These are phyloP conservation scores for Paracentrotus lividus DNA, from an alignment of 53 echinoderm and acorn worm species.

Conservation along the genomic window DNA sequence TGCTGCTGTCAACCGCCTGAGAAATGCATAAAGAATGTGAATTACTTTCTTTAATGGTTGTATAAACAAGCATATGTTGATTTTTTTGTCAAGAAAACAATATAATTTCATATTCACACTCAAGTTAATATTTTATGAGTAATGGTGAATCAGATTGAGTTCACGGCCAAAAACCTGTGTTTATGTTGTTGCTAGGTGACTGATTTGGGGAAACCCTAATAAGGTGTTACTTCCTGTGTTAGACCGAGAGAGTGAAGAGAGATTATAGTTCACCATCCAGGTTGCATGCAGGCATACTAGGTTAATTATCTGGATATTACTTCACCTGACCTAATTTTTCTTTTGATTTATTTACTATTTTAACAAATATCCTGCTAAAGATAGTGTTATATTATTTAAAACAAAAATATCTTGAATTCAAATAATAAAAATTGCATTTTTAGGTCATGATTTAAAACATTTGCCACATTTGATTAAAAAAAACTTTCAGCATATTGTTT, in stretches of 20 bases:
- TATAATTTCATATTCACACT: background rate
- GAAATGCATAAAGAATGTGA: too few relatives aligned
- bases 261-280: background rate
- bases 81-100: too few relatives aligned
- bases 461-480: too few relatives aligned
- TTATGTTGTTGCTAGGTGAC: background rate
- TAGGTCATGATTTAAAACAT: too few relatives aligned
- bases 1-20: too few relatives aligned
- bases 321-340: background rate
- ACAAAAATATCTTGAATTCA: too few relatives aligned
- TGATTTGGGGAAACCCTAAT: background rate
- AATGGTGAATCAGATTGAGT: background rate
- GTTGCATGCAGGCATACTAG: background rate
- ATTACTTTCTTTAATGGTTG: too few relatives aligned
- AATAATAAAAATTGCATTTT: too few relatives aligned
- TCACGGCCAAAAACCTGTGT: background rate
- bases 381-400: background rate
- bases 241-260: background rate
- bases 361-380: background rate
- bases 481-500: too few relatives aligned
- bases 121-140: background rate
- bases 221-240: slow-evolving; percentile 12
- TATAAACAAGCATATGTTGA: too few relatives aligned
- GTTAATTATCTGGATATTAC: background rate
- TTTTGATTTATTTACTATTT: background rate